Conservation (phyloP, 2,113 vertebrate genomes). For the Cephalopterus ornatus region DNA sequence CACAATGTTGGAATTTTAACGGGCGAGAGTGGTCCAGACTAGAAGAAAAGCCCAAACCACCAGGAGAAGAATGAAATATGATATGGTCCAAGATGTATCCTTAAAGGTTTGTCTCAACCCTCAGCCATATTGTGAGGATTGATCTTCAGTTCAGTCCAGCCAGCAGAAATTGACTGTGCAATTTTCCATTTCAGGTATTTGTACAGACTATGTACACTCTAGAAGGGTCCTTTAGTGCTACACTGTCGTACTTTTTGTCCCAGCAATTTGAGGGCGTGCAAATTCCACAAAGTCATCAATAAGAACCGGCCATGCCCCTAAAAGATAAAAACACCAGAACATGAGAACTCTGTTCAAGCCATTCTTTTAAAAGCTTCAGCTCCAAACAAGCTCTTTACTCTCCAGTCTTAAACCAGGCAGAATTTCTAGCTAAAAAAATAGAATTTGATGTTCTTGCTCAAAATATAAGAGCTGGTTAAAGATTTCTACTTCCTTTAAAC, state of each 20-base stretch:
- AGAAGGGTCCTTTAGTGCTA: constrained; percentile 79
- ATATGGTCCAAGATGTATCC: constrained; percentile 82
- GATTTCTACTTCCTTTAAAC: neutral
- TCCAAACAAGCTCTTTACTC: neutral
- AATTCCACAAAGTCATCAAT: constrained; percentile 92
- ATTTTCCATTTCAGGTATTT: constrained; percentile 81
- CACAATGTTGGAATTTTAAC: constrained; percentile 76
- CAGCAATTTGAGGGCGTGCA: constrained; percentile 89
- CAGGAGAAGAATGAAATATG: constrained; percentile 77
- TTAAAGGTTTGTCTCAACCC: constrained; percentile 81
- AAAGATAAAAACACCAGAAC: neutral
- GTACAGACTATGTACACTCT: constrained; percentile 86
- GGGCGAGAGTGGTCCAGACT: constrained; percentile 78
- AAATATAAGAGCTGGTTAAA: neutral
- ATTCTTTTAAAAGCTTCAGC: neutral
- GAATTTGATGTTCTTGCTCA: neutral
- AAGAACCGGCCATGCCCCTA: constrained; percentile 87
- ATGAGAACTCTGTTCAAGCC: neutral
- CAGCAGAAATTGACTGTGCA: constrained; percentile 87
- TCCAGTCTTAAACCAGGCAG: neutral
- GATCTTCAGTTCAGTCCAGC: constrained; percentile 85
- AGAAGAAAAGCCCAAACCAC: constrained; percentile 84
- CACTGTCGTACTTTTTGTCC: constrained; percentile 88
- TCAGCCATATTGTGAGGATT: constrained; percentile 76
- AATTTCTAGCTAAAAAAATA: neutral